phyloP scores from a whole-genome alignment of 2,888 invertebrate genomes.

The Brenthis ino region DNA sequence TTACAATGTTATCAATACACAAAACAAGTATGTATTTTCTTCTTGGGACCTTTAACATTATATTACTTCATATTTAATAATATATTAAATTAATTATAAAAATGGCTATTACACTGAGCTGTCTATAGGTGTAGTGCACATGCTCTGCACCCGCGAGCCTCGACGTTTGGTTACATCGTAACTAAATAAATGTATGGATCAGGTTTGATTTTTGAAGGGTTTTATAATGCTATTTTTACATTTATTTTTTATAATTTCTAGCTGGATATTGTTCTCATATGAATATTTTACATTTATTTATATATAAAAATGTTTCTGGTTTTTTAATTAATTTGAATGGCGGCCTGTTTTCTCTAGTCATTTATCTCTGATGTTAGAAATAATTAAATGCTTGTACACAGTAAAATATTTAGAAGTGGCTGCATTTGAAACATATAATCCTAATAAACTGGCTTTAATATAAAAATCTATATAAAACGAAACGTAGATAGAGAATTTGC shows the following conservation, averaged over 20 bases:
- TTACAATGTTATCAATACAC: conserved; percentile 15
- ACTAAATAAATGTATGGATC: too few relatives aligned
- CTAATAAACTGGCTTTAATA: conserved; percentile 37
- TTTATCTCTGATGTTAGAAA: conserved; percentile 12
- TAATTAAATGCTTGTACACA: conserved; percentile 6
- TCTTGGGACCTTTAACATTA: conserved; percentile 17
- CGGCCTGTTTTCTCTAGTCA: conserved; percentile 24
- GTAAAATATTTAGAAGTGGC: conserved; percentile 21
- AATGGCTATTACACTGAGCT: neutral
- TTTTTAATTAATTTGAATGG: neutral
- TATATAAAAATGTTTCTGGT: neutral
- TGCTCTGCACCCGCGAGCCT: too few relatives aligned
- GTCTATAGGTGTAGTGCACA: too few relatives aligned
- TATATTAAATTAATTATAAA: neutral
- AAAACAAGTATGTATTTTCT: conserved; percentile 15
- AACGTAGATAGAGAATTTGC: conserved; percentile 32
- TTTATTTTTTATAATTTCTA: too few relatives aligned
- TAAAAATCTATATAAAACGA: conserved; percentile 21
- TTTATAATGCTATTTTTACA: too few relatives aligned
- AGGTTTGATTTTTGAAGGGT: too few relatives aligned
- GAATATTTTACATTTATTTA: neutral
- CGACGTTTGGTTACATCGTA: too few relatives aligned
- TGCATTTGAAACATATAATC: conserved; percentile 33
- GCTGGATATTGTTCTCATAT: neutral
- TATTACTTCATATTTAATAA: conserved; percentile 4